Evolutionary conservation across 2,888 invertebrate genomes (phyloP).

Genomic region (Ormia ochracea): DNA sequence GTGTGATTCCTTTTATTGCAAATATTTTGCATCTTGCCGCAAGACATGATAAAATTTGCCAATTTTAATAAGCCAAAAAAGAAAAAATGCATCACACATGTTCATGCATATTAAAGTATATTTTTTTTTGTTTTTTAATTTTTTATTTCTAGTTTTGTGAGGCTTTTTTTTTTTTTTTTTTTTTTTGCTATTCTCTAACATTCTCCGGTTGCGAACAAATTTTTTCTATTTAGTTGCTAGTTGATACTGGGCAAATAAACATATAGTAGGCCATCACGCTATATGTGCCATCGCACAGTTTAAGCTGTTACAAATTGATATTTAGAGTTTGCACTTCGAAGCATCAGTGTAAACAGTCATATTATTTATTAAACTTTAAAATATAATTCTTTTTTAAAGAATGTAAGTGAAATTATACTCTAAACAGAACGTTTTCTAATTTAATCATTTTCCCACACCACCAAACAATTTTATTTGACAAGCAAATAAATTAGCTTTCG

Average conservation of each 20-base stretch:
- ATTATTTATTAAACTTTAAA: slow-evolving; percentile 1
- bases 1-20: too few relatives aligned
- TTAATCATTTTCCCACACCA: too few relatives aligned
- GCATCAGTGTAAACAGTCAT: not conserved
- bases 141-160: slow-evolving; percentile 32
- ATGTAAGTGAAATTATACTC: slow-evolving; percentile 18
- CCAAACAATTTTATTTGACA: too few relatives aligned
- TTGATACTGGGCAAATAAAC: slow-evolving; percentile 62
- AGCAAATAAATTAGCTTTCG: too few relatives aligned
- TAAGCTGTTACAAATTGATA: not conserved
- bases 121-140: not conserved
- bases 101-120: not conserved
- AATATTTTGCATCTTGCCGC: too few relatives aligned
- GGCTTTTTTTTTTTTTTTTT: too few relatives aligned
- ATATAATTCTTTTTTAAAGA: not conserved
- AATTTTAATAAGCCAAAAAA: not conserved
- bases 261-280: slow-evolving; percentile 44
- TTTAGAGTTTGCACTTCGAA: not conserved
- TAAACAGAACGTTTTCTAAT: too few relatives aligned
- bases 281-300: slow-evolving; percentile 39
- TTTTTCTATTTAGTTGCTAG: slow-evolving; percentile 37
- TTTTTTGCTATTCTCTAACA: slow-evolving; percentile 30
- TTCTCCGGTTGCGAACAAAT: not conserved
- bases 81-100: not conserved
- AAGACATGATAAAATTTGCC: not conserved